A percentile compares a stretch with the other conserved stretches of the same genome.
Conservation (phyloP, 1,140 invertebrate species). For the Drosophila sproati region DNA sequence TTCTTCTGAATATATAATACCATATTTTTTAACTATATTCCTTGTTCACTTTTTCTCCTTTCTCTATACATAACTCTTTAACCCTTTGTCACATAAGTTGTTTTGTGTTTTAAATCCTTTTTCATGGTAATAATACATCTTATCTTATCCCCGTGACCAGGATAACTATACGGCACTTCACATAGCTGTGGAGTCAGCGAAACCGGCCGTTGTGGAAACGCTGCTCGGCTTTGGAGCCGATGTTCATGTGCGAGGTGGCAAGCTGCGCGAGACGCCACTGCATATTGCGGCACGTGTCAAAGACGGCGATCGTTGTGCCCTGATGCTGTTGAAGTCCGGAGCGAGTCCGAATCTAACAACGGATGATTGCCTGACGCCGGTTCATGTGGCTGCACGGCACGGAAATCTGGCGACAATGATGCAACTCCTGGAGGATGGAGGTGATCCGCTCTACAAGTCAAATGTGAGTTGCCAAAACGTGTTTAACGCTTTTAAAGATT, state of each 20-base stretch:
- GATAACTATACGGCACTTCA: conserved; percentile 99
- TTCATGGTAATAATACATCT: not conserved
- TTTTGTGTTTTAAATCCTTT: not conserved
- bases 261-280: conserved; percentile 95
- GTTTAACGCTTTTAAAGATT: accelerated
- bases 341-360: conserved; percentile 96
- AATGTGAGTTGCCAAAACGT: conserved; percentile 87
- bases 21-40: not conserved
- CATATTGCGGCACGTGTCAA: conserved; percentile 97
- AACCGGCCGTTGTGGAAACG: conserved; percentile 98
- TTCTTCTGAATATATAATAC: not conserved
- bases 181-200: conserved; percentile 98
- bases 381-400: conserved; percentile 95
- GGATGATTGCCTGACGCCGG: conserved; percentile 96
- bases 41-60: not conserved
- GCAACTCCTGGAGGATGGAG: conserved; percentile 94
- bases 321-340: conserved; percentile 98
- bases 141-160: conserved; percentile 84
- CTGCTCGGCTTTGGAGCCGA: conserved; percentile 98
- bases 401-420: conserved; percentile 94
- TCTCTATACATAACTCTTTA: not conserved
- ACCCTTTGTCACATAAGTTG: not conserved
- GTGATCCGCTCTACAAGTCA: conserved; percentile 94
- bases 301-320: conserved; percentile 97
- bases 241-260: conserved; percentile 96